These are phyloP conservation scores for Cryptus viduatorius DNA, from an alignment of 2,888 invertebrate genomes.

Conservation along the genomic window DNA sequence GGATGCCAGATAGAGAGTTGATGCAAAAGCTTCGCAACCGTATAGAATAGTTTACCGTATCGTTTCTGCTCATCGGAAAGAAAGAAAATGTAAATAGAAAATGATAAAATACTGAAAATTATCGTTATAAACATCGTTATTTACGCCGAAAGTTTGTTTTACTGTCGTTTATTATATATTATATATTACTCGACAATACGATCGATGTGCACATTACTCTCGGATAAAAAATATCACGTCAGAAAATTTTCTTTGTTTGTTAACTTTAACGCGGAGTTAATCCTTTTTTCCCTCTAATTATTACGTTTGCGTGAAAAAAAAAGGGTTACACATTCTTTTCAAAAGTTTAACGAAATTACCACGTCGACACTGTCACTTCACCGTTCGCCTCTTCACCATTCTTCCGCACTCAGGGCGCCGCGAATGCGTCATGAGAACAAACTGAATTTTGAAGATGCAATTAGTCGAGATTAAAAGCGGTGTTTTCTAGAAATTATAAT, in stretches of 20 bases:
- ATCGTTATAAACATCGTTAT: background rate
- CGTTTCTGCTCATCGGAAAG: conserved; percentile 10
- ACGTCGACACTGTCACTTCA: conserved; percentile 39
- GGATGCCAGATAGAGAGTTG: conserved; percentile 23
- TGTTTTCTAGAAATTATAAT: conserved; percentile 61
- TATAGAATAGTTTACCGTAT: conserved; percentile 12
- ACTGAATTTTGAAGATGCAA: conserved; percentile 60
- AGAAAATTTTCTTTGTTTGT: conserved; percentile 70
- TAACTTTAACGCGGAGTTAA: conserved; percentile 57
- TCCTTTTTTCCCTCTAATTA: conserved; percentile 28
- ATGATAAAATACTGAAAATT: background rate
- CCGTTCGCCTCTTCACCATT: conserved; percentile 29
- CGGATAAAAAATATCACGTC: conserved; percentile 69
- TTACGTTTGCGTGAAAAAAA: conserved; percentile 4
- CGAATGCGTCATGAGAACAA: conserved; percentile 40
- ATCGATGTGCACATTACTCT: conserved; percentile 6
- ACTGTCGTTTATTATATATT: too few relatives aligned
- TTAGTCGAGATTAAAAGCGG: conserved; percentile 57
- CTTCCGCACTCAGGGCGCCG: conserved; percentile 29
- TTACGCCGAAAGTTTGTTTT: background rate
- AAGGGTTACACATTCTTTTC: conserved; percentile 43
- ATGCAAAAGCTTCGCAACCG: conserved; percentile 1
- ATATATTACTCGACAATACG: too few relatives aligned
- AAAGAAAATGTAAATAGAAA: background rate
- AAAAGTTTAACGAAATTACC: conserved; percentile 39